A percentile compares a stretch with the other conserved stretches of the same genome.
Evolutionary conservation across 2,113 vertebrate genomes (phyloP).

Genomic region (Budorcas taxicolor): DNA sequence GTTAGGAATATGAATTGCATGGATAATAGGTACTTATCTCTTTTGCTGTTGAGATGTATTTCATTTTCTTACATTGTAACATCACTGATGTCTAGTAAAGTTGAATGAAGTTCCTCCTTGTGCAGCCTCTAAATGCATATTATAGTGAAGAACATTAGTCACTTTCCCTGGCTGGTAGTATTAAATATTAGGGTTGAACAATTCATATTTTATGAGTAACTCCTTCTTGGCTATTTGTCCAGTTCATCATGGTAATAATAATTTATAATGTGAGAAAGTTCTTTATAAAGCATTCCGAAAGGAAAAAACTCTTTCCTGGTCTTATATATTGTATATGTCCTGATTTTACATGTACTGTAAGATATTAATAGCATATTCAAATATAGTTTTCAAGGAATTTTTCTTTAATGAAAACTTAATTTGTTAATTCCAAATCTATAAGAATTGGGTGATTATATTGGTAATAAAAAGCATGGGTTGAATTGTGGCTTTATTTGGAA

Average conservation of each 20-base stretch:
- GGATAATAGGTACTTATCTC: not conserved
- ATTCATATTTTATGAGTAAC: not conserved
- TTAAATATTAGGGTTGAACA: not conserved
- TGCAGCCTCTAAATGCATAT: not conserved
- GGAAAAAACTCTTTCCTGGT: not conserved
- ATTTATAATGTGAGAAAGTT: not conserved
- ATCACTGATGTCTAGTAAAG: not conserved
- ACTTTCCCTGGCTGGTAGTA: not conserved
- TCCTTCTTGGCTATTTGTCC: not conserved
- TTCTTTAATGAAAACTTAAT: not conserved
- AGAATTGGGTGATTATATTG: not conserved
- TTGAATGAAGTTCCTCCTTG: not conserved
- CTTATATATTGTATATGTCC: not conserved
- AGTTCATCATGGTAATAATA: not conserved
- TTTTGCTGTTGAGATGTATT: not conserved
- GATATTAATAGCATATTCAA: not conserved
- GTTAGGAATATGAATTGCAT: not conserved
- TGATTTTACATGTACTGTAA: not conserved
- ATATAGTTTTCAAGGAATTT: not conserved
- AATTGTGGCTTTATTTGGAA: not conserved
- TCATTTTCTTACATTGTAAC: not conserved
- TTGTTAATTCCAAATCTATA: not conserved
- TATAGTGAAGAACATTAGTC: not conserved
- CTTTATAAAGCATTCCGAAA: slow-evolving; percentile 6
- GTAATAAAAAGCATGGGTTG: not conserved